These are phyloP conservation scores for Cichlasoma orientale DNA, from an alignment of 2,797 vertebrate genomes.

Conservation along the genomic window DNA sequence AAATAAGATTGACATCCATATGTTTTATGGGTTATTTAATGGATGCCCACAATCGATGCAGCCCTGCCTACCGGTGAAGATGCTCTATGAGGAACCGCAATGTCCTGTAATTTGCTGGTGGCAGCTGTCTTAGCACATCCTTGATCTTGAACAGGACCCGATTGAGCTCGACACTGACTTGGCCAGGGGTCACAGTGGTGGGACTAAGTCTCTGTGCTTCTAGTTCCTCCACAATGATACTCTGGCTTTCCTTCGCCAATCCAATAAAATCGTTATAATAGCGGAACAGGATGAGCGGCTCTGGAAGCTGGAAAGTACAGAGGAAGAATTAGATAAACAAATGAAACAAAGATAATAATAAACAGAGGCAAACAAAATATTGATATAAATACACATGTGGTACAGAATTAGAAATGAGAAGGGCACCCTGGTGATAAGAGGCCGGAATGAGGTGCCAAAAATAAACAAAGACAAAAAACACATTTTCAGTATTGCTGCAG, in stretches of 20 bases:
- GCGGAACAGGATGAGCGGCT: conserved; percentile 94
- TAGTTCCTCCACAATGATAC: conserved; percentile 85
- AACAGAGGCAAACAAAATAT: conserved; percentile 35
- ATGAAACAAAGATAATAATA: conserved; percentile 43
- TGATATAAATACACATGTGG: conserved; percentile 39
- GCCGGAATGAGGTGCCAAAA: conserved; percentile 6
- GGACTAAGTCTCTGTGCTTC: conserved; percentile 74
- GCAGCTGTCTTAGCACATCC: conserved; percentile 91
- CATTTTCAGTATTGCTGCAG: neutral
- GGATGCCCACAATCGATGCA: neutral
- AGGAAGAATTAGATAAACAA: conserved; percentile 18
- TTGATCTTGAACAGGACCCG: conserved; percentile 91
- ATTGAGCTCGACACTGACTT: conserved; percentile 83
- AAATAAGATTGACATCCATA: neutral
- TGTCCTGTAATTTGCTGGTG: conserved; percentile 89
- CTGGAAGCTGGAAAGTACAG: conserved; percentile 85
- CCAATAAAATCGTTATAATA: conserved; percentile 96
- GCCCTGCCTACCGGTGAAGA: conserved; percentile 84
- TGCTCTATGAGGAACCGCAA: conserved; percentile 92
- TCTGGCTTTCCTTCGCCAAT: conserved; percentile 92
- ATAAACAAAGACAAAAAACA: conserved; percentile 24
- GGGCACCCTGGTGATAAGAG: conserved; percentile 10
- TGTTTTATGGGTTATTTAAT: neutral
- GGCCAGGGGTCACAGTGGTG: conserved; percentile 64
- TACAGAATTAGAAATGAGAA: conserved; percentile 37